Base-by-base conservation (phyloP, 2,797 vertebrate genomes). In the Anomalospiza imberbis region DNA sequence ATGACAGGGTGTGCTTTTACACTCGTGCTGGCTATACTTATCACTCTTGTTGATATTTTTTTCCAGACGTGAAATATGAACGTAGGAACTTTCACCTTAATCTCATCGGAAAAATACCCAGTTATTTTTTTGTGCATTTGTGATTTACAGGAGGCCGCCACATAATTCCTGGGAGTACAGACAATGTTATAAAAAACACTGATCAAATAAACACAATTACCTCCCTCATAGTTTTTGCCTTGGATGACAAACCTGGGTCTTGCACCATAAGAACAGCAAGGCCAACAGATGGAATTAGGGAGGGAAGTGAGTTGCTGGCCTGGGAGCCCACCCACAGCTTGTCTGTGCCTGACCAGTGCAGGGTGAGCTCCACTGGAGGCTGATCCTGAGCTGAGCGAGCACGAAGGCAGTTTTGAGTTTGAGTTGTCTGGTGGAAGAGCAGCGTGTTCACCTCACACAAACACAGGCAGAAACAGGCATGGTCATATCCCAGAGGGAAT, bases 1-100 rank as follows among this genome's bases (percentile, higher is more conserved):
- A 95, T 94, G 93, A 93, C 96, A 97, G 94, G 44, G 89, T 96
- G 91, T 96, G 88, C 94, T 96, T 97, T 95, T 96, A 91, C 88
- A 96, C 81, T 94, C 87, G 26, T 93, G 95, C 96, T 96, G 92
- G 76, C 84, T 97, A 80, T 82, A 83, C 89, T 96, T 97, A 96
- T 96, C 96, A 95, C 84, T 96, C 68, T 50, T 91, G 94, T 83
- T 96, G 94, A 83, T 95, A 76, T 91, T 91, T 91, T 94, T 95
- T 85, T 95, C 74, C 71, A 93, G 89, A 89, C 81, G 14, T 93
- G 93, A 97, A 96, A 95, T 95, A 96, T 50, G 62, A 95, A 88
- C 76, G 85, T 68, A 92, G 58, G 85, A 95, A 96, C 88, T 95
- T 96, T 95, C 89, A 88, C 91, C 93, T 93, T 89, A 72, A 86